Evolutionary conservation across 2,888 invertebrate genomes (phyloP).

Genomic region (Matsumyia berberina): DNA sequence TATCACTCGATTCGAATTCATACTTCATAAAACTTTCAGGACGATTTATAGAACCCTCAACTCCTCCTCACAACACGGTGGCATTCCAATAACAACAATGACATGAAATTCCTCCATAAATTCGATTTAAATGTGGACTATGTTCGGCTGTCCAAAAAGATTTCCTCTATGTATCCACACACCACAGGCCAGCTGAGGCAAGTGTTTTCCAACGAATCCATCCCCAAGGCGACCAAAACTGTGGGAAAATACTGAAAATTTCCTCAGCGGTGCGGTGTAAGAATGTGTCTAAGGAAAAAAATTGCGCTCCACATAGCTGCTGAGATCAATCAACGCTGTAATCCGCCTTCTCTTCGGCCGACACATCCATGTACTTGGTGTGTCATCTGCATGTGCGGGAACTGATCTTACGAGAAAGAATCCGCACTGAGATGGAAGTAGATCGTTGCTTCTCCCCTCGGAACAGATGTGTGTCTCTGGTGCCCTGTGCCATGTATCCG

Average conservation of each 20-base stretch:
- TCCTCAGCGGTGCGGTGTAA: conserved; percentile 24
- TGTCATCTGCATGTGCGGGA: conserved; percentile 63
- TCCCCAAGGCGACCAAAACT: conserved; percentile 60
- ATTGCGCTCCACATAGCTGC: conserved; percentile 73
- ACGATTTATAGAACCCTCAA: conserved; percentile 45
- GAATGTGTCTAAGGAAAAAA: conserved; percentile 27
- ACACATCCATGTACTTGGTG: conserved; percentile 17
- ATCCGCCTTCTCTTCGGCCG: conserved; percentile 50
- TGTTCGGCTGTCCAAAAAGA: conserved; percentile 47
- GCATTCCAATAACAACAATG: conserved; percentile 48
- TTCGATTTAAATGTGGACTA: conserved; percentile 67
- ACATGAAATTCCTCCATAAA: conserved; percentile 66
- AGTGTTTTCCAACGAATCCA: conserved; percentile 68
- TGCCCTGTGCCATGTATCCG: conserved; percentile 54
- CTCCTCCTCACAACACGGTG: conserved; percentile 11
- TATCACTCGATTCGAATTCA: conserved; percentile 53
- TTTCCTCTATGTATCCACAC: conserved; percentile 21
- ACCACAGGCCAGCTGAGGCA: conserved; percentile 63
- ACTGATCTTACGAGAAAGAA: conserved; percentile 58
- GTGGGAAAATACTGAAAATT: conserved; percentile 74
- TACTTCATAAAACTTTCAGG: conserved; percentile 66
- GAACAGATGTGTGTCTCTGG: conserved; percentile 64
- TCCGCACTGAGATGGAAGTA: conserved; percentile 48
- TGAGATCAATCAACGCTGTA: conserved; percentile 75
- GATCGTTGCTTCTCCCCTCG: conserved; percentile 51